Evolutionary conservation across 2,113 vertebrate genomes (phyloP), one percentile per base, ranked within the genome.

Genomic region (Tamias sibiricus): DNA sequence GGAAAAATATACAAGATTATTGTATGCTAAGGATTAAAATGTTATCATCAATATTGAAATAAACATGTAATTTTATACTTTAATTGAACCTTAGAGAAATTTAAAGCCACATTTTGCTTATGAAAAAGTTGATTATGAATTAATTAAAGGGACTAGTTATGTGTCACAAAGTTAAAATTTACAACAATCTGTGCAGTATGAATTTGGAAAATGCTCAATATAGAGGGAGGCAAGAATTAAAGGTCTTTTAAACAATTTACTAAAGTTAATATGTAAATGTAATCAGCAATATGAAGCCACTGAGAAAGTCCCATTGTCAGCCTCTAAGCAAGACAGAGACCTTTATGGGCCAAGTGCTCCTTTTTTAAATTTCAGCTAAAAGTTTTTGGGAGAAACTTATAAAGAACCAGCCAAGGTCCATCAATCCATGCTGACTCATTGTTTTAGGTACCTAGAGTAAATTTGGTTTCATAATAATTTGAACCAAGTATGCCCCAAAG

Each of bases 251-350:
- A 54, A 19, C 2, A 80, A 0, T 87, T 83, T 68, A 89, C n/a
- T 92, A 49, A 86, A 83, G 62, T 82, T 66, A 90, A n/a, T 95
- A 44, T 94, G 42, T 80, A 94, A 22, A 37, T 71, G 44, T 91
- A 91, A 85, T 59, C 69, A 30, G n/a, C 42, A 94, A 75, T 12
- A 66, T 57, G 49, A 96, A 95, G 28, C 62, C 88, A 74, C 91
- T 97, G 74, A 68, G 79, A 64, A 95, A 77, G 37, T 86, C 64
- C 80, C 86, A 19, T n/a, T 16, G 35, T 69, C 32, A n/a, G 32
- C 6, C 14, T 16, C 32, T 68, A 69, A 69, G 66, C 8, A n/a
- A 35, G 35, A 14, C 35, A 69, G 66, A 7, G 6, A n/a, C 14
- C 35, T 69, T 68, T n/a, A n/a, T 2, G 13, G 14, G 66, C 35